phyloP scores from a whole-genome alignment of 1,140 invertebrate species.

The Heliconius melpomene region DNA sequence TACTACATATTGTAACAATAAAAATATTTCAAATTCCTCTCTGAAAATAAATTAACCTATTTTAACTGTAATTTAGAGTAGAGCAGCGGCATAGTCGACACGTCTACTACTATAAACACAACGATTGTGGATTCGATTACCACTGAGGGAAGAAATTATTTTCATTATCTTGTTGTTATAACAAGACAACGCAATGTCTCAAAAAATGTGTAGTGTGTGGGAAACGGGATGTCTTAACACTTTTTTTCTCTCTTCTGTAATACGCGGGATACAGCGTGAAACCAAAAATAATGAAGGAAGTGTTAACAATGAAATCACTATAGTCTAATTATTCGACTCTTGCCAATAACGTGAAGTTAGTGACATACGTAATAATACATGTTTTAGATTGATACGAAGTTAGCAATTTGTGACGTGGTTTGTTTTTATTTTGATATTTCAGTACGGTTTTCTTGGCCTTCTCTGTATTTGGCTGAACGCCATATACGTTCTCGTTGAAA shows the following conservation, averaged over 20 bases:
- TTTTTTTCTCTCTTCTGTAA: background rate
- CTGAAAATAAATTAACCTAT: background rate
- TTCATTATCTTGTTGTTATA: too few relatives aligned
- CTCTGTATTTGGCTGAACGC: constrained; percentile 55
- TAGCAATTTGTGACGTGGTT: background rate
- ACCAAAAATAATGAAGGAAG: background rate
- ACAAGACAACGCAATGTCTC: too few relatives aligned
- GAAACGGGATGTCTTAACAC: background rate
- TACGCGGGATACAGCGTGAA: background rate
- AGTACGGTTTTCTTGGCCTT: constrained; percentile 45
- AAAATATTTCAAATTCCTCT: background rate
- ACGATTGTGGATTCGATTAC: too few relatives aligned
- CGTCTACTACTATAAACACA: too few relatives aligned
- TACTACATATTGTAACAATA: background rate
- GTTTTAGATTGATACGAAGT: background rate
- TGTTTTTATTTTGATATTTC: constrained; percentile 16
- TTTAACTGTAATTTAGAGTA: background rate
- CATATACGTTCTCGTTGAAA: constrained; percentile 30
- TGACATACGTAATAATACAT: constrained; percentile 3
- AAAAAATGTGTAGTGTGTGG: too few relatives aligned
- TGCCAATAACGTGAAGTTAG: constrained; percentile 27
- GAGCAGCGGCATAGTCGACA: too few relatives aligned
- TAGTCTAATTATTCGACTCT: background rate
- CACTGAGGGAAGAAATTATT: too few relatives aligned
- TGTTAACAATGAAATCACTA: background rate